These are phyloP conservation scores for Bacillus rossius DNA, from an alignment of 1,140 invertebrate species.

Conservation along the genomic window DNA sequence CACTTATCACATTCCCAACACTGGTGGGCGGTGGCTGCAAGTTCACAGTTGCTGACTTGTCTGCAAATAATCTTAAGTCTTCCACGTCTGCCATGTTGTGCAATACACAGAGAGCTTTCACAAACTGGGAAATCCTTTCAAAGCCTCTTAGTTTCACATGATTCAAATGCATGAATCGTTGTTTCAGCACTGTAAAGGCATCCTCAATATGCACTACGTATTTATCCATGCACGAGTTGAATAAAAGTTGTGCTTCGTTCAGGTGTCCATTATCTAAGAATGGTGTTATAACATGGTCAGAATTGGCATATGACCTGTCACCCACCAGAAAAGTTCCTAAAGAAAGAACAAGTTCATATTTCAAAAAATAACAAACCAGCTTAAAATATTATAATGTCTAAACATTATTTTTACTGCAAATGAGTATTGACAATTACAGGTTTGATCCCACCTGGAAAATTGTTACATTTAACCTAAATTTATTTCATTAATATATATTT, in stretches of 20 bases:
- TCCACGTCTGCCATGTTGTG: constrained; percentile 4
- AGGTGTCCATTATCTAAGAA: constrained; percentile 18
- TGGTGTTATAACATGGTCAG: constrained; percentile 11
- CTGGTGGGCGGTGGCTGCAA: too few relatives aligned
- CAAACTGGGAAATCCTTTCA: constrained; percentile 15
- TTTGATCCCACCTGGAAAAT: too few relatives aligned
- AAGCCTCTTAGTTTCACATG: constrained; percentile 15
- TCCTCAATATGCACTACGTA: constrained; percentile 20
- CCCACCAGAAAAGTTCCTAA: constrained; percentile 9
- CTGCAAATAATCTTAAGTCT: constrained; percentile 2
- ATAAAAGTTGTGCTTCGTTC: constrained; percentile 13
- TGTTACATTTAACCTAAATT: too few relatives aligned
- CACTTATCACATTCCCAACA: too few relatives aligned
- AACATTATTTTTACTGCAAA: too few relatives aligned
- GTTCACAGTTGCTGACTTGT: background rate
- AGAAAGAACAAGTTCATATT: background rate
- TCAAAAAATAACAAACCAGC: too few relatives aligned
- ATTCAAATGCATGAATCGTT: constrained; percentile 22
- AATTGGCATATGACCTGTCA: constrained; percentile 13
- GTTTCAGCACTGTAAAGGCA: constrained; percentile 22
- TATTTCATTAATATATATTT: too few relatives aligned
- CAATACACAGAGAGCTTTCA: constrained; percentile 16
- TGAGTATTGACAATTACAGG: too few relatives aligned
- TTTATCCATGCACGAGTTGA: constrained; percentile 6
- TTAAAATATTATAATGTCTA: too few relatives aligned